Evolutionary conservation across 2,113 vertebrate species (phyloP).

Genomic region (Gambusia holbrooki): DNA sequence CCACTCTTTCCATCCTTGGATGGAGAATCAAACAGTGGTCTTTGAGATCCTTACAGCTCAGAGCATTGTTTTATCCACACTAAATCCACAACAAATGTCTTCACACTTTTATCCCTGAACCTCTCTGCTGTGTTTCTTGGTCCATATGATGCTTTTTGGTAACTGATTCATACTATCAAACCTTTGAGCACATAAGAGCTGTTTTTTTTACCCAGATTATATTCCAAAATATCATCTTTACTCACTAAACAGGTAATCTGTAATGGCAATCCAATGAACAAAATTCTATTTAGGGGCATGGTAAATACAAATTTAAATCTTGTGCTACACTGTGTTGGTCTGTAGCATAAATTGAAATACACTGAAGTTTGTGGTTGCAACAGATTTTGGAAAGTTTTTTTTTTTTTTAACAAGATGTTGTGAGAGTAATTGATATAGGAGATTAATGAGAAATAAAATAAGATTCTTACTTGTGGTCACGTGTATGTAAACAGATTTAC

Average conservation of each 20-base stretch:
- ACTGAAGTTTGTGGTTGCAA: neutral
- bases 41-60: neutral
- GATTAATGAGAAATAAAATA: neutral
- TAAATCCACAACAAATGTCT: neutral
- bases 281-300: neutral
- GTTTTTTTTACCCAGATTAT: neutral
- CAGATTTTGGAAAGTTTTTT: too few relatives aligned
- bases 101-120: neutral
- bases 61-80: neutral
- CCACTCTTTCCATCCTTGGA: too few relatives aligned
- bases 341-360: neutral
- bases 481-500: slow-evolving; percentile 1
- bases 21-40: too few relatives aligned
- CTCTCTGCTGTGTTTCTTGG: neutral
- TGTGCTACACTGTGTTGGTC: neutral
- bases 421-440: neutral
- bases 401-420: too few relatives aligned
- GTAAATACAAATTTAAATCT: neutral
- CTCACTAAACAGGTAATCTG: neutral
- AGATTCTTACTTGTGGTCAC: slow-evolving; percentile 71
- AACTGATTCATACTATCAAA: neutral
- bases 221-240: neutral
- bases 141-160: neutral
- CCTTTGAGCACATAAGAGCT: neutral
- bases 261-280: neutral